Conservation (phyloP, 2,113 vertebrate genomes). For the Hypocryptadius cinnamomeus region DNA sequence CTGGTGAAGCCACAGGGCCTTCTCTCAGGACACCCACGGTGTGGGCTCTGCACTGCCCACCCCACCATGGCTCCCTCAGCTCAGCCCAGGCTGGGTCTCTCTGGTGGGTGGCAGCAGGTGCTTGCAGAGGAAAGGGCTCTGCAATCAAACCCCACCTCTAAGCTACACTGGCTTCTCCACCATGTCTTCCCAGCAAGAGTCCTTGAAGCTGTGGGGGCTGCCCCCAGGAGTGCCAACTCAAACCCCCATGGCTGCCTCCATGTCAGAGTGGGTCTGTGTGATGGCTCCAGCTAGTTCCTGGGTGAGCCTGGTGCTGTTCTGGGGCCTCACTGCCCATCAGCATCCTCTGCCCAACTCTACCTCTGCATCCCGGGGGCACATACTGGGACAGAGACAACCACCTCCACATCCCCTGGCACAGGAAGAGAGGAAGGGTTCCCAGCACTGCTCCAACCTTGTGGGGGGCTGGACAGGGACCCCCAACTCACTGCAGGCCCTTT, state of each 20-base stretch:
- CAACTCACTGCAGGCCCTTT: background rate
- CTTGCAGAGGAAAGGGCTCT: background rate
- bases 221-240: background rate
- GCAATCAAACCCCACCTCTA: background rate
- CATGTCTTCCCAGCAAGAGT: background rate
- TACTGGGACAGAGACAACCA: background rate
- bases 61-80: background rate
- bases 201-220: background rate
- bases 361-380: fast-evolving
- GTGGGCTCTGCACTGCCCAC: background rate
- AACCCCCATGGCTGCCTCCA: background rate
- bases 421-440: background rate
- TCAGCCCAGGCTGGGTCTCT: background rate
- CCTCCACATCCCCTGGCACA: background rate
- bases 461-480: background rate
- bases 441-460: fast-evolving
- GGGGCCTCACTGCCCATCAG: fast-evolving
- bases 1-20: background rate
- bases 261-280: background rate
- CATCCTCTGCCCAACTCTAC: background rate
- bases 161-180: background rate
- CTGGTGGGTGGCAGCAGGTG: background rate
- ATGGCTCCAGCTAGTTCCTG: background rate
- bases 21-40: background rate
- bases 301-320: background rate